phyloP scores from a whole-genome alignment of 2,113 vertebrate genomes.

The Hypocryptadius cinnamomeus region DNA sequence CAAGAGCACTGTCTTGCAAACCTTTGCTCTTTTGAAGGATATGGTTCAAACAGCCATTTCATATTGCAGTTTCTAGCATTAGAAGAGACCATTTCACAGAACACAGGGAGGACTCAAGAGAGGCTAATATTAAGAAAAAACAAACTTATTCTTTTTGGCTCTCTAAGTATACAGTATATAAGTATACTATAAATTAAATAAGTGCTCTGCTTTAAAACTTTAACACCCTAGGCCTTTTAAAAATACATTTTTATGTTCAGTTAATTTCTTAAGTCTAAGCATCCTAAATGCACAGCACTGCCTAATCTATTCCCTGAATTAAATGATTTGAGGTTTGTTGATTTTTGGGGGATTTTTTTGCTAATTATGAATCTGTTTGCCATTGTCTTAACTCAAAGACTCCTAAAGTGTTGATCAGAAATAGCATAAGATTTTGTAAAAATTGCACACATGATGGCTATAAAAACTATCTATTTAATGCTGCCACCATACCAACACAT shows the following conservation, averaged over 20 bases:
- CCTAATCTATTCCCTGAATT: constrained; percentile 34
- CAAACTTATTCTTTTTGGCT: accelerated
- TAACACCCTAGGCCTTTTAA: neutral
- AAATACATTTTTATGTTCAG: constrained; percentile 23
- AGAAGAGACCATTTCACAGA: neutral
- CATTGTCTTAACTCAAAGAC: constrained; percentile 25
- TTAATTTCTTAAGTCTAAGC: neutral
- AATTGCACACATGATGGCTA: neutral
- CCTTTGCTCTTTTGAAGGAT: neutral
- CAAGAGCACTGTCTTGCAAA: neutral
- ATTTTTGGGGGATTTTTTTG: neutral
- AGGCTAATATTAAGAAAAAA: neutral
- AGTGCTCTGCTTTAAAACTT: neutral
- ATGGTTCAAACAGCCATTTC: neutral
- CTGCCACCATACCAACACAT: neutral
- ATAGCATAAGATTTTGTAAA: constrained; percentile 2
- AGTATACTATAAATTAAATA: neutral
- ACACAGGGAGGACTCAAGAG: neutral
- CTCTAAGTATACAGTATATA: neutral
- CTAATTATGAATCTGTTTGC: constrained; percentile 36
- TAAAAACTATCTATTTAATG: constrained; percentile 14
- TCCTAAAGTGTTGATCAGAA: constrained; percentile 5
- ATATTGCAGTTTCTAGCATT: neutral
- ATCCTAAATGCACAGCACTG: constrained; percentile 6
- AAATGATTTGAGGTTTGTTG: neutral